Conservation (phyloP, 2,888 invertebrate species). For the Sphaeridia pumilis region DNA sequence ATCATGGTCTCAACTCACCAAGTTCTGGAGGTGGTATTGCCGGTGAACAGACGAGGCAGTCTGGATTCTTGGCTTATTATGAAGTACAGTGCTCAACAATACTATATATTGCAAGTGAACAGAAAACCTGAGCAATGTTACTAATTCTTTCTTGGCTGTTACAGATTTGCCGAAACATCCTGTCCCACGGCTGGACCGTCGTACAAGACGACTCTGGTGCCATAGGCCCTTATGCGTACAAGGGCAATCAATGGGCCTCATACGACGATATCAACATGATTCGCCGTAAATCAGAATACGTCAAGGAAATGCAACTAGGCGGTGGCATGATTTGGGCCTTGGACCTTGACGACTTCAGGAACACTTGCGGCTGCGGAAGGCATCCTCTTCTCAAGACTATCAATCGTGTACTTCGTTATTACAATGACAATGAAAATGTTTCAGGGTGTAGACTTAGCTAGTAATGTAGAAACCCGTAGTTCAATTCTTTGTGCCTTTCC, state of each 20-base stretch:
- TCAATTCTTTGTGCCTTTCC: too few species aligned
- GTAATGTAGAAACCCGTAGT: neutral
- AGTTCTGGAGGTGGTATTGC: constrained; percentile 80
- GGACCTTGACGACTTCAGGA: constrained; percentile 42
- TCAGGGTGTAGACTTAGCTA: constrained; percentile 1
- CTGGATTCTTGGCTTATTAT: constrained; percentile 78
- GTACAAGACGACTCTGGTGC: constrained; percentile 64
- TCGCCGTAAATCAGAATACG: constrained; percentile 51
- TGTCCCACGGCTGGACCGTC: constrained; percentile 62
- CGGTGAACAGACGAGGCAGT: constrained; percentile 72
- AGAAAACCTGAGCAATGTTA: neutral
- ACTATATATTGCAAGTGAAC: too few species aligned
- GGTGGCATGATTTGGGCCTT: constrained; percentile 40
- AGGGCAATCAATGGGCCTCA: constrained; percentile 81
- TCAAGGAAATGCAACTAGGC: constrained; percentile 37
- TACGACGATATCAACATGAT: constrained; percentile 81
- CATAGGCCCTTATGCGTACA: constrained; percentile 77
- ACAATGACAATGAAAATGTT: constrained; percentile 47
- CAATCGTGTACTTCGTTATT: constrained; percentile 63
- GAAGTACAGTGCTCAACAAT: constrained; percentile 60
- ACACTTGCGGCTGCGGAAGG: constrained; percentile 66
- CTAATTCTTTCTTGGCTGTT: constrained; percentile 8
- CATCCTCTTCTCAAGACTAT: constrained; percentile 68
- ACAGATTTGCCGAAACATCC: constrained; percentile 68
- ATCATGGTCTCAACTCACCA: constrained; percentile 58